Evolutionary conservation across 1,140 invertebrate genomes (phyloP), one percentile per base, ranked within the genome.

Genomic region (Hyposmocoma kahamanoa): DNA sequence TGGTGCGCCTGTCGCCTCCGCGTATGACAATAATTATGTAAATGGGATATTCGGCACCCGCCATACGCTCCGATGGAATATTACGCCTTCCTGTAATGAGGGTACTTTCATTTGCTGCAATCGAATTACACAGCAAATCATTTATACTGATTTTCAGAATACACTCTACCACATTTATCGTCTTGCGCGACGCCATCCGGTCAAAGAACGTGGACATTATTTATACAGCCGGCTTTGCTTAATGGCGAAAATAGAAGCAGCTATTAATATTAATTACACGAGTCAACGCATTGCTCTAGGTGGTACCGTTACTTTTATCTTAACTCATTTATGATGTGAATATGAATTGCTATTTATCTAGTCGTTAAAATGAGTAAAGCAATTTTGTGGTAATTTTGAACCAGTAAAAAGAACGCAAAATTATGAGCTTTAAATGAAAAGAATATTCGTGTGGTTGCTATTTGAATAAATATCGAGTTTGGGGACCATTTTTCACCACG

Each of bases 391-490:
- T 36, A 36, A 17, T 36, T 17, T 17, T n/a, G 32, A 36, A 30
- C 28, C 13, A 8, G 28, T 17, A 17, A 36, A 6, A 17, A 36
- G 10, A 36, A 36, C n/a, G 32, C 18, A 52, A 67, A 64, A 66
- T 60, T 56, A 50, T 49, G 50, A 57, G 47, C 51, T 63, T 54
- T 51, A 60, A 60, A 62, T n/a, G n/a, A 68, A 72, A 62, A 61
- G 53, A 72, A 69, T 68, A 70, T 64, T 70, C 59, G 62, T 53
- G 62, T 58, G 61, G 53, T 55, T 60, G 69, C 65, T 62, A 78
- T 75, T 79, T 75, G 69, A 73, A 81, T 78, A 77, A 84, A 78
- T 74, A 82, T 73, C 52, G 72, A 67, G 68, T 72, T 65, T 60
- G 59, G 41, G 50, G 59, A 65, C 56, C 63, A 80, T 80, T 84